These are phyloP conservation scores for Athalia circularis DNA, from an alignment of 2,888 invertebrate species.

Conservation along the genomic window DNA sequence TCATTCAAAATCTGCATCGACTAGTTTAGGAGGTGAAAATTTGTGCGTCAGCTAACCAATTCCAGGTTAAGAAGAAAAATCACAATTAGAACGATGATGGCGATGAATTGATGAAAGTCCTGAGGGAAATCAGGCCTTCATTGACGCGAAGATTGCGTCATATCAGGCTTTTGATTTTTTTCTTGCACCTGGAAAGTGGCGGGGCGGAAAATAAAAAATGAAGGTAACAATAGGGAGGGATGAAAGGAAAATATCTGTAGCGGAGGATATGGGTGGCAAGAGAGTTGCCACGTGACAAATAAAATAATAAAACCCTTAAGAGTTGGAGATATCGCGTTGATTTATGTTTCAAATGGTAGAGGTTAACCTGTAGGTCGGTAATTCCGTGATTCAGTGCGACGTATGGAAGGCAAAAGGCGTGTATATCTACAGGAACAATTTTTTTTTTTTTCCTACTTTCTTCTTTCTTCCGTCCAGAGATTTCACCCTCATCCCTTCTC, in stretches of 20 bases:
- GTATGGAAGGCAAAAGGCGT: conserved; percentile 7
- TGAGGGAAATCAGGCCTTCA: too few relatives aligned
- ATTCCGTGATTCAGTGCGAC: conserved; percentile 69
- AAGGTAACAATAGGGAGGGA: not conserved
- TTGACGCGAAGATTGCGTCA: too few relatives aligned
- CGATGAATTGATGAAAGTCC: too few relatives aligned
- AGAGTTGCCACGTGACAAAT: conserved; percentile 53
- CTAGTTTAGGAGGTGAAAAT: too few relatives aligned
- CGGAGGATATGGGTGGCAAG: not conserved
- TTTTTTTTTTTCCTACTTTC: not conserved
- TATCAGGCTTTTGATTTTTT: too few relatives aligned
- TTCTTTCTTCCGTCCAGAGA: too few relatives aligned
- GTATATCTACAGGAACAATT: not conserved
- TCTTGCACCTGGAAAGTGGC: too few relatives aligned
- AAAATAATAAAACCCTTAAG: conserved; percentile 63
- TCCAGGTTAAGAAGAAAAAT: too few relatives aligned
- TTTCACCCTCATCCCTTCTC: not conserved
- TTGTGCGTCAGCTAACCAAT: too few relatives aligned
- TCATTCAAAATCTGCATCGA: not conserved
- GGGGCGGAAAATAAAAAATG: not conserved
- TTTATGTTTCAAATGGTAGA: conserved; percentile 68
- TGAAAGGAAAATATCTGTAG: not conserved
- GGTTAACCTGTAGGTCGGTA: conserved; percentile 66
- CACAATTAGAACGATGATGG: too few relatives aligned
- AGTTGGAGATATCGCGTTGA: conserved; percentile 62